A percentile compares a stretch with the other conserved stretches of the same genome.
Evolutionary conservation across 2,113 vertebrate genomes (phyloP).

Genomic region (Mionectes macconnelli): DNA sequence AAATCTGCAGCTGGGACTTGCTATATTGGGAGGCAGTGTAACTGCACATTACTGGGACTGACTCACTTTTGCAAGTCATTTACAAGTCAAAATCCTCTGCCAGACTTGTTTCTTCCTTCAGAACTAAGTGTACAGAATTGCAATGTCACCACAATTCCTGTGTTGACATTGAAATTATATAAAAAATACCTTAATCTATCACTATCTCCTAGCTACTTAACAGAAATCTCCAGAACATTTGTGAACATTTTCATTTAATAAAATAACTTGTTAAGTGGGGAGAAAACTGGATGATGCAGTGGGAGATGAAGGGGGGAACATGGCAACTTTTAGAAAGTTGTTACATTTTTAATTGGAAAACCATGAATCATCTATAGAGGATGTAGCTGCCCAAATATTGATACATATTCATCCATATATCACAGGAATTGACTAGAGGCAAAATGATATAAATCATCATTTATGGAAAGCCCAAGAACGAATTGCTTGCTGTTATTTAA

Average conservation of each 20-base stretch:
- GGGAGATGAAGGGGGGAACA: neutral
- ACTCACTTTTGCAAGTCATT: neutral
- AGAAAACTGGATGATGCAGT: neutral
- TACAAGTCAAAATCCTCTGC: neutral
- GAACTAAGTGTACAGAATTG: neutral
- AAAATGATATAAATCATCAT: slow-evolving; percentile 25
- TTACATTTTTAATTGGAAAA: slow-evolving; percentile 15
- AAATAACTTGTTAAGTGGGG: neutral
- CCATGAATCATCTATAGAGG: neutral
- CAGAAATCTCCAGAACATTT: neutral
- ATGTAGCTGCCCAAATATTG: slow-evolving; percentile 24
- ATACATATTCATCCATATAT: slow-evolving; percentile 31
- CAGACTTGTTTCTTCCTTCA: neutral
- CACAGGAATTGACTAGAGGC: neutral
- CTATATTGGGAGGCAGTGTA: neutral
- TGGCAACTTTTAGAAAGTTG: neutral
- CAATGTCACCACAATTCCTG: neutral
- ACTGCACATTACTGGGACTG: neutral
- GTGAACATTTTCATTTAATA: neutral
- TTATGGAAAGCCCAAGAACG: slow-evolving; percentile 8
- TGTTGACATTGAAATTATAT: neutral
- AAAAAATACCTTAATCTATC: neutral
- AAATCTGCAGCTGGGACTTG: neutral
- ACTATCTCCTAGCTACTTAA: neutral
- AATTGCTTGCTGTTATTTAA: slow-evolving; percentile 34